A percentile compares a stretch with the other conserved stretches of the same genome.
Evolutionary conservation across 1,140 invertebrate genomes (phyloP).

Genomic region (Acromyrmex heyeri): DNA sequence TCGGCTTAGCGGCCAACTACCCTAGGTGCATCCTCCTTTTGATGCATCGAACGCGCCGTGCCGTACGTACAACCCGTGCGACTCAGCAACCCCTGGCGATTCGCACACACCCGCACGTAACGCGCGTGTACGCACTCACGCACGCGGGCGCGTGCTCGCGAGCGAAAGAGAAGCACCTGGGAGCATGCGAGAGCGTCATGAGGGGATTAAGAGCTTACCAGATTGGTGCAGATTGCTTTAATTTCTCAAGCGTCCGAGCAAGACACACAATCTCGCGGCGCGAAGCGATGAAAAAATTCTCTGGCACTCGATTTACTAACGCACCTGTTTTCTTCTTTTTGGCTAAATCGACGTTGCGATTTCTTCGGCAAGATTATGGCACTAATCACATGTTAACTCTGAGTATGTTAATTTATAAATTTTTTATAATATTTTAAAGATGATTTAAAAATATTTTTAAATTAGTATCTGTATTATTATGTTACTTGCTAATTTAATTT

Average conservation of each 20-base stretch:
- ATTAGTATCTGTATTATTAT: no score
- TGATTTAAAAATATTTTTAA: no score
- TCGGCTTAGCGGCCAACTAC: constrained; percentile 74
- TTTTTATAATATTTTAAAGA: no score
- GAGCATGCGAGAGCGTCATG: constrained; percentile 54
- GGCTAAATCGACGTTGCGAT: neutral
- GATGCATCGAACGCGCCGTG: constrained; percentile 61
- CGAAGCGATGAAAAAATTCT: constrained; percentile 36
- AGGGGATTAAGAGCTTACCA: constrained; percentile 66
- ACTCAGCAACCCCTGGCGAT: constrained; percentile 52
- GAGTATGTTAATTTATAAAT: neutral
- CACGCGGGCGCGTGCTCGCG: constrained; percentile 37
- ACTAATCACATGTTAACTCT: neutral
- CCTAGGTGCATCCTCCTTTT: constrained; percentile 68
- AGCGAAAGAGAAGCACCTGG: constrained; percentile 45
- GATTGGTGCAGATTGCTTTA: constrained; percentile 64
- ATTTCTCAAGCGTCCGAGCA: constrained; percentile 57
- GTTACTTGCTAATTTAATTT: no score
- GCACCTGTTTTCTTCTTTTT: neutral
- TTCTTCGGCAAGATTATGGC: neutral
- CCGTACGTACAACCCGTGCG: neutral
- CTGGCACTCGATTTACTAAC: constrained; percentile 7
- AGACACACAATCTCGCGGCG: neutral
- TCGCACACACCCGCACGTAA: neutral
- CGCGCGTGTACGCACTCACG: neutral